These are phyloP conservation scores for Anoplius nigerrimus DNA, from an alignment of 2,888 invertebrate genomes.

Conservation along the genomic window DNA sequence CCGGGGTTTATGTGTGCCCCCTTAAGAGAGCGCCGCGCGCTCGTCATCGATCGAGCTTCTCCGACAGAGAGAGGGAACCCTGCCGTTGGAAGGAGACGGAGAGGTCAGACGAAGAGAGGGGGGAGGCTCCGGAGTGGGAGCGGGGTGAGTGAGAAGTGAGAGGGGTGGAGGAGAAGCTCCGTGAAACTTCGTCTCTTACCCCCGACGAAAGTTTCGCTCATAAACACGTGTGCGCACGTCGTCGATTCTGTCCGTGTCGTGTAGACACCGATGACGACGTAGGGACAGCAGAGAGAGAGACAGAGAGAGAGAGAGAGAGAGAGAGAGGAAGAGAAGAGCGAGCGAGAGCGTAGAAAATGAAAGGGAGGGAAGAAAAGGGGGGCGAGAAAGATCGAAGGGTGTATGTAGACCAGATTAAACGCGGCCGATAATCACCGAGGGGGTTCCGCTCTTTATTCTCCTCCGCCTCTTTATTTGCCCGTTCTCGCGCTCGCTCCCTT, in stretches of 20 bases:
- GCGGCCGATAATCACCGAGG: conserved; percentile 22
- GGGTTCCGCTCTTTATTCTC: background rate
- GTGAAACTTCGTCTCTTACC: conserved; percentile 35
- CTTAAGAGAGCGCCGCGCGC: background rate
- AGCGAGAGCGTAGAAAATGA: background rate
- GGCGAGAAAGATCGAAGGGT: conserved; percentile 23
- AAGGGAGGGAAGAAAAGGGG: background rate
- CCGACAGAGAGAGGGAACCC: background rate
- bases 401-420: conserved; percentile 33
- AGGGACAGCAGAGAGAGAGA: background rate
- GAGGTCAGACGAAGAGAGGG: conserved; percentile 1
- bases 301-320: background rate
- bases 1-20: too few relatives aligned
- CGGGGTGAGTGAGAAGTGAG: too few relatives aligned
- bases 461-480: background rate
- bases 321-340: background rate
- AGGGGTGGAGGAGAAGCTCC: conserved; percentile 10
- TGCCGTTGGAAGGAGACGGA: background rate
- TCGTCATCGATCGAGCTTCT: conserved; percentile 12
- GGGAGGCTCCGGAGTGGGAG: too few relatives aligned
- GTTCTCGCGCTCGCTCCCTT: conserved; percentile 4
- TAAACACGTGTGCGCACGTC: conserved; percentile 35
- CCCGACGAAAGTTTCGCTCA: conserved; percentile 34
- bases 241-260: conserved; percentile 1
- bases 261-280: background rate